Conservation (phyloP, 1,140 invertebrate genomes). For the Drosophila fuyamai region DNA sequence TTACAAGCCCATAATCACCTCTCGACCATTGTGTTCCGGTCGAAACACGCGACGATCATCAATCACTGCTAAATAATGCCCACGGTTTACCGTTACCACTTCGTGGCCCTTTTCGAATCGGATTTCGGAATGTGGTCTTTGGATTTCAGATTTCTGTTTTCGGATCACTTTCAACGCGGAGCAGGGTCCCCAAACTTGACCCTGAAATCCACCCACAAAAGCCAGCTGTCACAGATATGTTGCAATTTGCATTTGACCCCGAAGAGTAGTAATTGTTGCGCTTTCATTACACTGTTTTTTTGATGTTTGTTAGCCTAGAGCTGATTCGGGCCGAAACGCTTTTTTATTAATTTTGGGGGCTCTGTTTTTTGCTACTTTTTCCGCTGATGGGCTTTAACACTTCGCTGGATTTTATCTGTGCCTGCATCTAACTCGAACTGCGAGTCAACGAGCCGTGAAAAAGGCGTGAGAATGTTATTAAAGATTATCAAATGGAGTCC, state of each 20-base stretch:
- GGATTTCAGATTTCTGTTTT: not conserved
- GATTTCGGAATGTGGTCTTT: not conserved
- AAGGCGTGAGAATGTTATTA: conserved; percentile 77
- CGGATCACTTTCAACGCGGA: conserved; percentile 13
- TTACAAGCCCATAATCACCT: conserved; percentile 60
- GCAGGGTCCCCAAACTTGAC: conserved; percentile 69
- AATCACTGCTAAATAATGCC: conserved; percentile 49
- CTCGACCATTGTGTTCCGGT: conserved; percentile 24
- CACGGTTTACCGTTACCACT: conserved; percentile 44
- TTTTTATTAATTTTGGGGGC: conserved; percentile 40
- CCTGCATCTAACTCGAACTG: conserved; percentile 45
- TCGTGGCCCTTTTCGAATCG: conserved; percentile 25
- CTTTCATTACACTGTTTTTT: conserved; percentile 62
- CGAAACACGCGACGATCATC: conserved; percentile 73
- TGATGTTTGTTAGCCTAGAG: conserved; percentile 5
- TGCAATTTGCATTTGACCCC: conserved; percentile 80
- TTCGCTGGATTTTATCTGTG: conserved; percentile 55
- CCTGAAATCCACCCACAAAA: conserved; percentile 67
- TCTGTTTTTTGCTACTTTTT: conserved; percentile 17
- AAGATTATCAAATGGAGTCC: conserved; percentile 67
- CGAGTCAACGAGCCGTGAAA: conserved; percentile 74
- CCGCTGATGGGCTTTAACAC: conserved; percentile 49
- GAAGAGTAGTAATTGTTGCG: conserved; percentile 53
- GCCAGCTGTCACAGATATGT: conserved; percentile 41
- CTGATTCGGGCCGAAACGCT: conserved; percentile 52